phyloP scores from a whole-genome alignment of 2,113 vertebrate genomes.

The Chrysemys picta region DNA sequence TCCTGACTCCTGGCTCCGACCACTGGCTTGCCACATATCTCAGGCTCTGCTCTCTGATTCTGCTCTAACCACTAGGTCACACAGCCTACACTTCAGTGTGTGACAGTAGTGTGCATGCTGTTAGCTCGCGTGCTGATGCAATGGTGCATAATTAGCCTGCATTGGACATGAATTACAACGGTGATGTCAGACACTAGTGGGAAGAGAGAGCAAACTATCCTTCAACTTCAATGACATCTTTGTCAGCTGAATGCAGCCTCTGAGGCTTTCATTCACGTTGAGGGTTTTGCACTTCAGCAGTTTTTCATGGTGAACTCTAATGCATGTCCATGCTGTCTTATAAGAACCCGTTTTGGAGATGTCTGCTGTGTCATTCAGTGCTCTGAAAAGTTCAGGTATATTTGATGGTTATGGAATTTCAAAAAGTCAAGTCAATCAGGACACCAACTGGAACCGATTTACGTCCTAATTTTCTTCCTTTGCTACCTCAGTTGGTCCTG shows the following conservation, averaged over 20 bases:
- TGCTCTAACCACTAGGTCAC: not conserved
- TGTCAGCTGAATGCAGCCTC: not conserved
- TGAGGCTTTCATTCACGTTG: constrained; percentile 21
- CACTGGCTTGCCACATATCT: not conserved
- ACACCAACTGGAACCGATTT: not conserved
- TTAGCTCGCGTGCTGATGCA: not conserved
- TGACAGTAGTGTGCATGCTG: accelerated
- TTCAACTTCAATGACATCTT: constrained; percentile 23
- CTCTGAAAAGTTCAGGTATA: constrained; percentile 42
- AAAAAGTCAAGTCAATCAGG: constrained; percentile 10
- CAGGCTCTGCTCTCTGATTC: not conserved
- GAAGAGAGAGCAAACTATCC: not conserved
- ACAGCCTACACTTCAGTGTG: not conserved
- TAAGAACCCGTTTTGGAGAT: not conserved
- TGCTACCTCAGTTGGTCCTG: constrained; percentile 1
- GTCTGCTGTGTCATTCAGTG: constrained; percentile 18
- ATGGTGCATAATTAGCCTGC: not conserved
- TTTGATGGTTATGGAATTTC: constrained; percentile 22
- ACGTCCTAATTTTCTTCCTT: not conserved
- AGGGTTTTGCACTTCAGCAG: constrained; percentile 17
- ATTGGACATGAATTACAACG: accelerated
- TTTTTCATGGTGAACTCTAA: constrained; percentile 31
- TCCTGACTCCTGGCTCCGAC: not conserved
- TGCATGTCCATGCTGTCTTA: not conserved
- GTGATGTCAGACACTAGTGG: not conserved